phyloP scores from a whole-genome alignment of 2,888 invertebrate species.

The Acronicta aceris region DNA sequence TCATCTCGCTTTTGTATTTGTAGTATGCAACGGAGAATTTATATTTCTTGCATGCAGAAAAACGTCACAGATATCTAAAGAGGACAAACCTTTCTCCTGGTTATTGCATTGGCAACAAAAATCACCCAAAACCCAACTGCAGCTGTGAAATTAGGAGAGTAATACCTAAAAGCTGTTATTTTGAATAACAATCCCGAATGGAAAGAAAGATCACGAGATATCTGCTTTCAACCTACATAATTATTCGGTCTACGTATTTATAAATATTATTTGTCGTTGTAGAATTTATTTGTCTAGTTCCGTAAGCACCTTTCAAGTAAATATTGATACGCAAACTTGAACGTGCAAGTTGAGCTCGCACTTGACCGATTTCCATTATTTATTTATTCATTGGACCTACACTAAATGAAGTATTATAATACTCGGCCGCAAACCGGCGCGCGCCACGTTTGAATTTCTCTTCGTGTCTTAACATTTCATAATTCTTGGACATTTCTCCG shows the following conservation, averaged over 20 bases:
- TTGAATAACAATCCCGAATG: neutral
- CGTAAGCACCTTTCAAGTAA: slow-evolving; percentile 10
- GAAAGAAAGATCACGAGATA: neutral
- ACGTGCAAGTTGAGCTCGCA: slow-evolving; percentile 22
- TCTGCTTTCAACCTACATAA: neutral
- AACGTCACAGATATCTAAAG: no score
- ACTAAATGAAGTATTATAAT: slow-evolving; percentile 46
- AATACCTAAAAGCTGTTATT: neutral
- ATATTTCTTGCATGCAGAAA: no score
- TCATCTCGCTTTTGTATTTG: no score
- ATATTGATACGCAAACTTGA: slow-evolving; percentile 21
- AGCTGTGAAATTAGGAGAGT: neutral
- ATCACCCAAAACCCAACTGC: no score
- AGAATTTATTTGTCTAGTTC: slow-evolving; percentile 9
- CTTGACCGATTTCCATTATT: slow-evolving; percentile 48
- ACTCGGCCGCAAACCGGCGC: slow-evolving; percentile 14
- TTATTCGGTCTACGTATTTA: neutral
- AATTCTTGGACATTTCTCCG: slow-evolving; percentile 51
- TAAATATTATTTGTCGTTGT: slow-evolving; percentile 1
- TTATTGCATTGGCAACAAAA: no score
- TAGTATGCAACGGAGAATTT: no score
- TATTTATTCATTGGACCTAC: slow-evolving; percentile 47
- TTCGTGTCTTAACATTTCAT: slow-evolving; percentile 52
- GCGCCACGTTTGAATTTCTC: slow-evolving; percentile 42
- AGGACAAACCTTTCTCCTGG: no score